These are phyloP conservation scores for Pilophorus perplexus DNA, from an alignment of 2,888 invertebrate species.

Conservation along the genomic window DNA sequence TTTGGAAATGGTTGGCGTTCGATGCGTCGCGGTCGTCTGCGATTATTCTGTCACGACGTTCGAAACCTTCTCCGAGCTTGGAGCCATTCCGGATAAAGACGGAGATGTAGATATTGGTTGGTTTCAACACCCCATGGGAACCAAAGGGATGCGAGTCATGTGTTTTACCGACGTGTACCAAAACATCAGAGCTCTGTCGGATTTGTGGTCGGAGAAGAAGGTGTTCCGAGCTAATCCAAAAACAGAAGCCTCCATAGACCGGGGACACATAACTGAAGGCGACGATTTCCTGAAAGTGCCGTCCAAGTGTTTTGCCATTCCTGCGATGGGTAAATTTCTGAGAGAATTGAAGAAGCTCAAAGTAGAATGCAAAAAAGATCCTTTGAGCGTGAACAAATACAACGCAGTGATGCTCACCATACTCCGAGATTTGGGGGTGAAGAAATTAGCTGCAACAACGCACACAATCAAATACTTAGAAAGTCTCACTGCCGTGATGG, in stretches of 20 bases:
- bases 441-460: background rate
- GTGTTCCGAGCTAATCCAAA: too few relatives aligned
- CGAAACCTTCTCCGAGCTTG: slow-evolving; percentile 12
- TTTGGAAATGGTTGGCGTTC: background rate
- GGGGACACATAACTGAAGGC: too few relatives aligned
- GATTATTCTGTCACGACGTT: background rate
- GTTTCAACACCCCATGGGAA: slow-evolving; percentile 14
- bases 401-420: background rate
- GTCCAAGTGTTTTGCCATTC: too few relatives aligned
- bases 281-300: too few relatives aligned
- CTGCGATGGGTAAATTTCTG: too few relatives aligned
- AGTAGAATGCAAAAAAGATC: background rate
- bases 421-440: background rate
- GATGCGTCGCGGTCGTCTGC: background rate
- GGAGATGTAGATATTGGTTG: background rate
- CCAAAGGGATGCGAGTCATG: background rate
- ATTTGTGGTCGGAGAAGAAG: background rate
- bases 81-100: background rate
- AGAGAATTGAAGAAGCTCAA: too few relatives aligned
- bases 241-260: too few relatives aligned
- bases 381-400: background rate
- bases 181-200: background rate
- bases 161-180: slow-evolving; percentile 22
- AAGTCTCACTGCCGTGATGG: background rate
- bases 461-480: background rate